Conservation (phyloP, 2,888 invertebrate genomes). For the Hydropsyche betteni region DNA sequence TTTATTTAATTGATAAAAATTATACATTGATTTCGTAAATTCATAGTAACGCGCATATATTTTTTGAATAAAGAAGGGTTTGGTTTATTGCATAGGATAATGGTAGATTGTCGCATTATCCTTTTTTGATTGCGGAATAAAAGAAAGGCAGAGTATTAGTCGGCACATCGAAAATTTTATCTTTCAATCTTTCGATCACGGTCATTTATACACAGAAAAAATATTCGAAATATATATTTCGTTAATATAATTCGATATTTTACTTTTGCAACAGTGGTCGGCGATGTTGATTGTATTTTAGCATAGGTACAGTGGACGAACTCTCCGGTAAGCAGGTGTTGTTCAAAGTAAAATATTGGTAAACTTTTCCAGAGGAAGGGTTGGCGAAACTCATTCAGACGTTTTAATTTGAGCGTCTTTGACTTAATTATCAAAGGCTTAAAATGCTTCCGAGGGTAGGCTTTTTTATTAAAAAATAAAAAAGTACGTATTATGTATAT, state of each 20-base stretch:
- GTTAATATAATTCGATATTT: too few species aligned
- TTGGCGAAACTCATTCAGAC: slow-evolving; percentile 39
- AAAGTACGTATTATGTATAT: slow-evolving; percentile 4
- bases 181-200: too few species aligned
- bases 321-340: slow-evolving; percentile 31
- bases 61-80: not conserved
- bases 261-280: too few species aligned
- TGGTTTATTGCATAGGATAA: not conserved
- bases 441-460: slow-evolving; percentile 29
- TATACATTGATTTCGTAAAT: too few species aligned
- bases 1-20: too few species aligned
- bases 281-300: slow-evolving; percentile 1
- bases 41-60: too few species aligned
- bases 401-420: slow-evolving; percentile 46
- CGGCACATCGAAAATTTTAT: too few species aligned
- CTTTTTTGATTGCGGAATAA: slow-evolving; percentile 24
- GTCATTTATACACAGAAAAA: too few species aligned
- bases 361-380: slow-evolving; percentile 36
- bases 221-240: too few species aligned
- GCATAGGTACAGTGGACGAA: not conserved
- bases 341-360: slow-evolving; percentile 27
- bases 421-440: slow-evolving; percentile 50
- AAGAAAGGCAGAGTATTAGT: not conserved
- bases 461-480: slow-evolving; percentile 34
- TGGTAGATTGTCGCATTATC: slow-evolving; percentile 18